Percentiles rank a stretch among this genome's conserved stretches.
phyloP scores from a whole-genome alignment of 2,888 invertebrate genomes.

The Leptothorax acervorum region DNA sequence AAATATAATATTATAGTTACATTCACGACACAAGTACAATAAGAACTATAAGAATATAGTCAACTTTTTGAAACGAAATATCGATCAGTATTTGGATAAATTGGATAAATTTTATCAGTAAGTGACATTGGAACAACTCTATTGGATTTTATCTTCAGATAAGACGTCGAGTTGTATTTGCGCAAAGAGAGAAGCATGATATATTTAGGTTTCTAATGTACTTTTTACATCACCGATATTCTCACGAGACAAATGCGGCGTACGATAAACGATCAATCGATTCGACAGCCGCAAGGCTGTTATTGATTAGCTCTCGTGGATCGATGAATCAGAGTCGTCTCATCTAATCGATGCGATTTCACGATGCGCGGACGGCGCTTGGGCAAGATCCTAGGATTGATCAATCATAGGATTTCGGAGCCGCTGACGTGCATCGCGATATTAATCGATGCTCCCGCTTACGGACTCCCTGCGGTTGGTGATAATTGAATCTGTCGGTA shows the following conservation, averaged over 20 bases:
- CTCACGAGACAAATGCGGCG: conserved; percentile 19
- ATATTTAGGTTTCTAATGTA: not conserved
- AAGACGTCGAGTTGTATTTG: conserved; percentile 5
- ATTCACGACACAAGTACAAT: too few species aligned
- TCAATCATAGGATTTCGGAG: conserved; percentile 43
- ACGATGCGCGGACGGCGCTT: not conserved
- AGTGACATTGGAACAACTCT: not conserved
- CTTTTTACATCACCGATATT: conserved; percentile 16
- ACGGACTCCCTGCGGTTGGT: conserved; percentile 22
- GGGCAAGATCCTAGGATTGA: conserved; percentile 25
- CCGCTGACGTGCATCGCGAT: not conserved
- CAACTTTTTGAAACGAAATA: not conserved
- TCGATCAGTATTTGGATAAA: not conserved
- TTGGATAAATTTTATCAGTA: conserved; percentile 8
- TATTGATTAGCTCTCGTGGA: conserved; percentile 33
- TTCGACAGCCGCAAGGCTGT: conserved; percentile 19
- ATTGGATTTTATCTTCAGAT: not conserved
- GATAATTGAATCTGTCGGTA: conserved; percentile 40
- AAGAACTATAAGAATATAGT: not conserved
- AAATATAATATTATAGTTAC: not conserved
- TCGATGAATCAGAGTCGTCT: conserved; percentile 38
- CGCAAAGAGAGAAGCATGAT: conserved; percentile 3
- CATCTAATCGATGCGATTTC: conserved; percentile 27
- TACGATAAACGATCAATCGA: conserved; percentile 34
- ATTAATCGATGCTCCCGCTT: conserved; percentile 35